Evolutionary conservation across 2,797 vertebrate genomes (phyloP).

Genomic region (Coregonus ussuriensis): DNA sequence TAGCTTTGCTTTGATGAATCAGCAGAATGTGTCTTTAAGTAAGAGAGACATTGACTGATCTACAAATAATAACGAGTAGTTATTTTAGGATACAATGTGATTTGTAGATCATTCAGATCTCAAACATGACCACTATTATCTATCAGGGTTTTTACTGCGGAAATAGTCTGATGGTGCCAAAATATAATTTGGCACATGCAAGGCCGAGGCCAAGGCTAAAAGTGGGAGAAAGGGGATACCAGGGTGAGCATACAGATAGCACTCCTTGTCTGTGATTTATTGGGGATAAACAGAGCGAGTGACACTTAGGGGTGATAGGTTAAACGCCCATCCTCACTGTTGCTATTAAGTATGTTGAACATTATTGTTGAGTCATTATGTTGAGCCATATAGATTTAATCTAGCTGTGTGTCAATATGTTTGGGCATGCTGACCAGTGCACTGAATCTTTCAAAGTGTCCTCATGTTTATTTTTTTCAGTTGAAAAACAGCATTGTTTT

Average conservation of each 20-base stretch:
- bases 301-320: neutral
- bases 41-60: neutral
- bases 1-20: neutral
- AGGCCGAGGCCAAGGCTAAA: neutral
- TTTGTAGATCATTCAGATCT: neutral
- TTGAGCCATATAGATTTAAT: too few species aligned
- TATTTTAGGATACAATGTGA: neutral
- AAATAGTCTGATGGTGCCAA: slow-evolving; percentile 3
- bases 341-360: too few species aligned
- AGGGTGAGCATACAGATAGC: slow-evolving; percentile 4
- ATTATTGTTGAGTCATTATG: too few species aligned
- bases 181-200: too few species aligned
- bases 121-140: neutral
- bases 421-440: too few species aligned
- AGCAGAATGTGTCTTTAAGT: neutral
- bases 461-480: too few species aligned
- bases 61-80: neutral
- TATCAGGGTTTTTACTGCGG: neutral
- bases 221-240: slow-evolving; percentile 6
- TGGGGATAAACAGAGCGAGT: neutral
- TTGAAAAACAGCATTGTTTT: too few species aligned
- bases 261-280: neutral
- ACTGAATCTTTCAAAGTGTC: too few species aligned
- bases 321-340: too few species aligned
- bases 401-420: too few species aligned